Conservation (phyloP, 2,797 vertebrate genomes). For the Schizopygopsis pylzovi region DNA sequence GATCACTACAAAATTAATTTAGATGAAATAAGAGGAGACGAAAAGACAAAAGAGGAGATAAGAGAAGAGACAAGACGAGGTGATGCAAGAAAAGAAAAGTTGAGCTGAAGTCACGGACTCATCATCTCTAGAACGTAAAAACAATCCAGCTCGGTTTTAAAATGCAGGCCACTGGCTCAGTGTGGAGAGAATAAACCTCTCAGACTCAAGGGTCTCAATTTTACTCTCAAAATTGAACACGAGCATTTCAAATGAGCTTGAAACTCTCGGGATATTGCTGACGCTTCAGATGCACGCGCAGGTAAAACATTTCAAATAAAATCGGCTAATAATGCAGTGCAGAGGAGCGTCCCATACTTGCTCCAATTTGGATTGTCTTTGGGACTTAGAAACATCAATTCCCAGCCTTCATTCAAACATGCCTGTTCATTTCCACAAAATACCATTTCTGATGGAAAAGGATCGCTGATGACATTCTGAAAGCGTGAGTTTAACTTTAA, state of each 20-base stretch:
- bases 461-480: neutral
- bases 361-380: constrained; percentile 3
- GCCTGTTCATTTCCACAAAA: neutral
- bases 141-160: neutral
- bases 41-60: neutral
- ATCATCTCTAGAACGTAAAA: constrained; percentile 14
- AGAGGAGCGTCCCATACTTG: neutral
- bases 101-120: neutral
- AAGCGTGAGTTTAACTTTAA: neutral
- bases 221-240: constrained; percentile 25
- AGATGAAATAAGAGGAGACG: neutral
- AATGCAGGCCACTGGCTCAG: neutral
- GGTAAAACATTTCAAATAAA: constrained; percentile 24
- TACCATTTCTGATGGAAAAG: constrained; percentile 18
- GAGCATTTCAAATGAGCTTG: constrained; percentile 14
- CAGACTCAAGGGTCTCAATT: constrained; percentile 7
- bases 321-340: constrained; percentile 20
- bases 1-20: too few relatives aligned
- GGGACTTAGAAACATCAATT: constrained; percentile 20
- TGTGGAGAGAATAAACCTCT: constrained; percentile 8
- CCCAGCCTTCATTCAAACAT: neutral
- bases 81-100: neutral
- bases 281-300: neutral
- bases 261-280: constrained; percentile 13
- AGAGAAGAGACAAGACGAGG: neutral